Percentiles rank a stretch among this genome's conserved stretches.
Conservation (phyloP, 2,113 vertebrate species). For the Scartelaos histophorus region DNA sequence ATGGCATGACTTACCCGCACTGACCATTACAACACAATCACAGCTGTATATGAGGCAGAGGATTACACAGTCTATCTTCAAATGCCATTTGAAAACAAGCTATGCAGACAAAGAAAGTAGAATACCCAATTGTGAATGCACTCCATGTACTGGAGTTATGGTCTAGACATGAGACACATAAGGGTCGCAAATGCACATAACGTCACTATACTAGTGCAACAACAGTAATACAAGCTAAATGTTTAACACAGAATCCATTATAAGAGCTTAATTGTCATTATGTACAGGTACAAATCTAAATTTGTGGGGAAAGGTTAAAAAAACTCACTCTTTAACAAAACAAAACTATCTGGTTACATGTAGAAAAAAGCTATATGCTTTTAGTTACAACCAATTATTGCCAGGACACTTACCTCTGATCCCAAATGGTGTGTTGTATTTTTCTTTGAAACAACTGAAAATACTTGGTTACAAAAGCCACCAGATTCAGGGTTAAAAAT, state of each 20-base stretch:
- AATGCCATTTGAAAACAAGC: neutral
- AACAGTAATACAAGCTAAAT: neutral
- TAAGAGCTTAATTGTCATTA: too few species aligned
- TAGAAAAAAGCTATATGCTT: too few species aligned
- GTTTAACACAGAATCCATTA: neutral
- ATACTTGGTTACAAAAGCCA: neutral
- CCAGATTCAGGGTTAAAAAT: neutral
- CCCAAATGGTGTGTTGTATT: neutral
- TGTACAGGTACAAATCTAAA: too few species aligned
- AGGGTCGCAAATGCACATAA: neutral
- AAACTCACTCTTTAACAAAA: too few species aligned
- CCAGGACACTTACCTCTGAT: neutral
- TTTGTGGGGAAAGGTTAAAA: too few species aligned
- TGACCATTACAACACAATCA: constrained; percentile 10
- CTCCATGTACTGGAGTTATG: neutral
- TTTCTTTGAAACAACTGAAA: neutral
- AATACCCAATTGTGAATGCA: neutral
- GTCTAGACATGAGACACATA: neutral
- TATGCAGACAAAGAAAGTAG: neutral
- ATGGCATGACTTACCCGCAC: constrained; percentile 28
- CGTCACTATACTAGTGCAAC: neutral
- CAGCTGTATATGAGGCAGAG: neutral
- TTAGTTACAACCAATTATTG: neutral
- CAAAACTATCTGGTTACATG: too few species aligned
- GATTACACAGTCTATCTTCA: neutral